These are phyloP conservation scores for Diadegma fenestrale DNA, from an alignment of 2,888 invertebrate species.

Conservation along the genomic window DNA sequence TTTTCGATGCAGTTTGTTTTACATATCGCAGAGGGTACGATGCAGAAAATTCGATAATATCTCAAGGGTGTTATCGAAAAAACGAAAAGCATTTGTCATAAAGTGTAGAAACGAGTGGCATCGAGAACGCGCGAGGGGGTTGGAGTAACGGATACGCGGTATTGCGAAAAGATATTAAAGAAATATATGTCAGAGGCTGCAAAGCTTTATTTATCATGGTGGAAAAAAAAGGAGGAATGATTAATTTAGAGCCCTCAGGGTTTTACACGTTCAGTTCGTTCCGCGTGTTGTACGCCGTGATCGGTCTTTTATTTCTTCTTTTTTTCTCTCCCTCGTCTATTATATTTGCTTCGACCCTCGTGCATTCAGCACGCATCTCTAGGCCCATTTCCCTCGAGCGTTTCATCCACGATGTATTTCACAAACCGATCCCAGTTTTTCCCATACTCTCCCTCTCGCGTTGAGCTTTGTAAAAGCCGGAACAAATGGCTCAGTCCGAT, in stretches of 20 bases:
- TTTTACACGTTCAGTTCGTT: slow-evolving; percentile 8
- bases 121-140: not conserved
- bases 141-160: not conserved
- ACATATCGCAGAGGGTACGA: slow-evolving; percentile 2
- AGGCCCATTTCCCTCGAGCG: slow-evolving; percentile 49
- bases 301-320: slow-evolving; percentile 5
- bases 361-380: slow-evolving; percentile 35
- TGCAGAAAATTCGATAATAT: slow-evolving; percentile 45
- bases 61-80: slow-evolving; percentile 29
- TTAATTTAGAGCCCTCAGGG: slow-evolving; percentile 46
- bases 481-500: slow-evolving; percentile 57
- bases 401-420: slow-evolving; percentile 46
- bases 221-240: slow-evolving; percentile 45
- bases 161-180: slow-evolving; percentile 39
- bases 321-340: not conserved
- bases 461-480: slow-evolving; percentile 47
- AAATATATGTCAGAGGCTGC: slow-evolving; percentile 30
- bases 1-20: slow-evolving; percentile 16
- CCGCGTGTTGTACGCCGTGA: not conserved
- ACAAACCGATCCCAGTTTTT: slow-evolving; percentile 41
- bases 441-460: slow-evolving; percentile 16
- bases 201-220: slow-evolving; percentile 49
- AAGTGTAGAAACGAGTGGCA: not conserved
- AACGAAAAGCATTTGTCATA: slow-evolving; percentile 24
- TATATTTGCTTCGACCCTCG: slow-evolving; percentile 44